Percentiles rank a stretch among this genome's conserved stretches.
phyloP scores from a whole-genome alignment of 2,797 vertebrate genomes.

The Neosilurus mollespiculum region DNA sequence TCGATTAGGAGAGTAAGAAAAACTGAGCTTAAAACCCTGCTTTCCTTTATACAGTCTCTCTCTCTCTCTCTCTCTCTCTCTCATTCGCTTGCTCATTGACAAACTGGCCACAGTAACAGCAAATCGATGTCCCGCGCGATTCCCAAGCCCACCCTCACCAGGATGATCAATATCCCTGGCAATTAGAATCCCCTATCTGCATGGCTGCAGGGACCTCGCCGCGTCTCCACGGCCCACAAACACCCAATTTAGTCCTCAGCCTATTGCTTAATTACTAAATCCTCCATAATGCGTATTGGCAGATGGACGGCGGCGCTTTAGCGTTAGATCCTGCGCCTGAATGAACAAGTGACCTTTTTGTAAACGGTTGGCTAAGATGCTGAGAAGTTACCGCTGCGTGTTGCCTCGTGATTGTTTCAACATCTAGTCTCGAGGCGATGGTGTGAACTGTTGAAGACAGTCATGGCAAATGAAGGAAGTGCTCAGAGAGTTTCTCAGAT shows the following conservation, averaged over 20 bases:
- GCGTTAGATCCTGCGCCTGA: constrained; percentile 64
- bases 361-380: constrained; percentile 72
- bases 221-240: constrained; percentile 77
- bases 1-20: constrained; percentile 52
- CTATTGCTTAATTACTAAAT: constrained; percentile 86
- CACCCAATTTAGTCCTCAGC: constrained; percentile 84
- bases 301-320: constrained; percentile 66
- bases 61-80: constrained; percentile 65
- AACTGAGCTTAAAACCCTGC: constrained; percentile 66
- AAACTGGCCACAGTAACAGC: constrained; percentile 76
- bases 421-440: constrained; percentile 69
- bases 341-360: constrained; percentile 77
- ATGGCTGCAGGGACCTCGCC: constrained; percentile 76
- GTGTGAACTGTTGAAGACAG: constrained; percentile 54
- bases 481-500: not conserved
- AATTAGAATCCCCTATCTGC: constrained; percentile 86
- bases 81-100: constrained; percentile 69
- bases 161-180: constrained; percentile 81
- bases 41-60: constrained; percentile 63
- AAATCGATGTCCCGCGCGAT: constrained; percentile 80
- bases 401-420: constrained; percentile 68
- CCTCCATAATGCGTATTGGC: constrained; percentile 81
- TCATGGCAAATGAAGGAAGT: not conserved
- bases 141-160: constrained; percentile 67
- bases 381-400: constrained; percentile 42